Percentiles rank a stretch among this genome's conserved stretches.
phyloP scores from a whole-genome alignment of 2,113 vertebrate species.

The Oreotrochilus melanogaster region DNA sequence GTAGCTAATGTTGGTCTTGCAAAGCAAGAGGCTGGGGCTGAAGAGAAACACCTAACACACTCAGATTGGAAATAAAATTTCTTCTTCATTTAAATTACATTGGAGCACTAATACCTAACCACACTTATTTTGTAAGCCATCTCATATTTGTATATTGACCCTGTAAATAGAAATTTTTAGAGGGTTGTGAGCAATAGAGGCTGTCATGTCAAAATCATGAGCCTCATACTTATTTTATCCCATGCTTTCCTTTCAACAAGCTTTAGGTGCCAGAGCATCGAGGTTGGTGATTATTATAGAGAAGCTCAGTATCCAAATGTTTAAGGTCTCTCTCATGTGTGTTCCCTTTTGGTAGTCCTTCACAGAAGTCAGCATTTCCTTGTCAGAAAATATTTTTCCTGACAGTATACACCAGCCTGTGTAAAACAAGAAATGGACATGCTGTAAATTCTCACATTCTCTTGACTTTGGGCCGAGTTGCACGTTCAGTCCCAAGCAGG shows the following conservation, averaged over 20 bases:
- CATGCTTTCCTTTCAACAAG: not conserved
- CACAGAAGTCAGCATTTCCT: not conserved
- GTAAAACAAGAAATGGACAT: not conserved
- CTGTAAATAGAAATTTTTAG: not conserved
- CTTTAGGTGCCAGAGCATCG: not conserved
- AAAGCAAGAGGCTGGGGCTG: not conserved
- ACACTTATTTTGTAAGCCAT: not conserved
- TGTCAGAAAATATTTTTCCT: not conserved
- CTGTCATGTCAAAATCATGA: not conserved
- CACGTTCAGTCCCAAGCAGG: fast-evolving
- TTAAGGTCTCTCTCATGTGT: not conserved
- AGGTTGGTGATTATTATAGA: not conserved
- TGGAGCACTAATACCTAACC: not conserved
- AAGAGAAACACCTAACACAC: not conserved
- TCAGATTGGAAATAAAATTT: fast-evolving
- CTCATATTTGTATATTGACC: not conserved
- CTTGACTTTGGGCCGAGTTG: not conserved
- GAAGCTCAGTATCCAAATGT: not conserved
- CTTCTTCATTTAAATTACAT: not conserved
- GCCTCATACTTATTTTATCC: not conserved
- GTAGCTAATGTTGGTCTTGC: not conserved
- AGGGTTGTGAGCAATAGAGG: not conserved
- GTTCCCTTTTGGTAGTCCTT: not conserved
- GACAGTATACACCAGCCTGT: not conserved
- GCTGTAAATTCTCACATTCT: fast-evolving